Percentiles rank a stretch among this genome's conserved stretches.
These are phyloP conservation scores for Papilio machaon DNA, from an alignment of 1,140 invertebrate species.

Conservation along the genomic window DNA sequence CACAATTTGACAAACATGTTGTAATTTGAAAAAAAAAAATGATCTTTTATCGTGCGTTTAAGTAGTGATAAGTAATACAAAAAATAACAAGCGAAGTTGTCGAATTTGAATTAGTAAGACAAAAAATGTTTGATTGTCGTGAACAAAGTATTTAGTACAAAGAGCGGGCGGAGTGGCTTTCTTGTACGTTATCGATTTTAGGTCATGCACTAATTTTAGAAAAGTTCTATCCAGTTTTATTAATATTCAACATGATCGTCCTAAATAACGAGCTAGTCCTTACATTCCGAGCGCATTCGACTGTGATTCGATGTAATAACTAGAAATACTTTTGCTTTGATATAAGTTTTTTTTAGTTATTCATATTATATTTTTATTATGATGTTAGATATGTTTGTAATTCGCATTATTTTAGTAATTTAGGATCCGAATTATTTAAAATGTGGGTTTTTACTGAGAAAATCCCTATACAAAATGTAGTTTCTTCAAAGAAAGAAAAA, in stretches of 20 bases:
- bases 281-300: neutral
- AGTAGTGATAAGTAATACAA: neutral
- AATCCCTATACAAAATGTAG: too few species aligned
- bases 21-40: neutral
- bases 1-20: neutral
- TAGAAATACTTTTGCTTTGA: neutral
- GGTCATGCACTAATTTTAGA: constrained; percentile 62
- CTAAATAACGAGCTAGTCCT: constrained; percentile 24
- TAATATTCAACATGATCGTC: constrained; percentile 43
- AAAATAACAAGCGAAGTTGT: too few species aligned
- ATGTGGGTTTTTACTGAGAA: too few species aligned
- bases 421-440: too few species aligned
- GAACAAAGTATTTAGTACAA: constrained; percentile 28
- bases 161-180: constrained; percentile 15
- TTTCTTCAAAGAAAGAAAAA: too few species aligned
- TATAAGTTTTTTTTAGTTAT: neutral
- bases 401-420: too few species aligned
- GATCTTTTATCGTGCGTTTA: neutral
- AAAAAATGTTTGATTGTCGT: neutral
- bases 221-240: constrained; percentile 50
- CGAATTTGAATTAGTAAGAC: neutral
- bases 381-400: too few species aligned
- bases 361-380: too few species aligned
- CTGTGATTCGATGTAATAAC: neutral
- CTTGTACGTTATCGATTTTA: constrained; percentile 56